Evolutionary conservation across 1,140 invertebrate species (phyloP).

Genomic region (Scaptodrosophila lebanonensis): DNA sequence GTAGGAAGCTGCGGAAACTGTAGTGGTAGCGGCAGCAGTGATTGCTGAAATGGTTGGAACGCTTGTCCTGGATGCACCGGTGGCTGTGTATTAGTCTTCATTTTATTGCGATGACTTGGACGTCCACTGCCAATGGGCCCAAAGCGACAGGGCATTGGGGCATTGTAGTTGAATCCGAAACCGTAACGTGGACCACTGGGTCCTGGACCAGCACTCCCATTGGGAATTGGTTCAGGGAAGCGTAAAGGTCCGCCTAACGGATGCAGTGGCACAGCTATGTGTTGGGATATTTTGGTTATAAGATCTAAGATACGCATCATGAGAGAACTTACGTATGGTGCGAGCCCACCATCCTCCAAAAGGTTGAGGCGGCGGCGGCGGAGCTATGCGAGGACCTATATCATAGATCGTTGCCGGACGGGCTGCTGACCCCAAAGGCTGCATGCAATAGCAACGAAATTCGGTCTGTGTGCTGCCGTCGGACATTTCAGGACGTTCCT

Average conservation of each 20-base stretch:
- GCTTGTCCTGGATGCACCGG: too few species aligned
- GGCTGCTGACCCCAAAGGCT: too few species aligned
- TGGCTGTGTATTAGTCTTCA: too few species aligned
- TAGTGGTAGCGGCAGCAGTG: too few species aligned
- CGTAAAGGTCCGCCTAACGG: neutral
- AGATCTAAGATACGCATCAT: too few species aligned
- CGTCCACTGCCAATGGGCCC: neutral
- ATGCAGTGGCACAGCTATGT: neutral
- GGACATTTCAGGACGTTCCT: constrained; percentile 6
- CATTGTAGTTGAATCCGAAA: constrained; percentile 13
- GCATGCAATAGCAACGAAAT: constrained; percentile 33
- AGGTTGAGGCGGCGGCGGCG: neutral
- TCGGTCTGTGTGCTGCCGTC: constrained; percentile 41
- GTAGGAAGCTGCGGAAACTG: too few species aligned
- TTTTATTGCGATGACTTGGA: neutral
- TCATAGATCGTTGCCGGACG: too few species aligned
- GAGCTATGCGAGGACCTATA: neutral
- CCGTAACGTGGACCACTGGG: constrained; percentile 5
- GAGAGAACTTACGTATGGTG: too few species aligned
- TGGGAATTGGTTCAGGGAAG: neutral
- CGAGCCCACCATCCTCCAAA: too few species aligned
- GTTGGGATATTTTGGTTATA: too few species aligned
- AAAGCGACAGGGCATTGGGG: constrained; percentile 23
- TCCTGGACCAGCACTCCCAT: too few species aligned
- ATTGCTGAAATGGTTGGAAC: too few species aligned